These are phyloP conservation scores for Tuta absoluta DNA, from an alignment of 2,888 invertebrate species.

Conservation along the genomic window DNA sequence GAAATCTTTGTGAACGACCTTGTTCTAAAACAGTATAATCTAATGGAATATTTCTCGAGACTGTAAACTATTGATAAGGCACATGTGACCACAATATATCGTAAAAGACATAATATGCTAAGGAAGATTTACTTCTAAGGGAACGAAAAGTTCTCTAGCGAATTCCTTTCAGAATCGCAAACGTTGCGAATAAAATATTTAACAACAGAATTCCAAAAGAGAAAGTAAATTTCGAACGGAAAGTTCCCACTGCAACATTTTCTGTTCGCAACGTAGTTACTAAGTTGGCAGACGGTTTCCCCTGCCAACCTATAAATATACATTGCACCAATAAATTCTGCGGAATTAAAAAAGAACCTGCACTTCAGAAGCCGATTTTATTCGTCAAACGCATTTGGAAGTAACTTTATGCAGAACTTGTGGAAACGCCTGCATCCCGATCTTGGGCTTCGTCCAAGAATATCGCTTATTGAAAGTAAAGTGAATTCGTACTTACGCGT, in stretches of 20 bases:
- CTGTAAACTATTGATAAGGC: not conserved
- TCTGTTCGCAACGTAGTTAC: constrained; percentile 46
- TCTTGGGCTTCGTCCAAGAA: constrained; percentile 60
- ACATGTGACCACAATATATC: not conserved
- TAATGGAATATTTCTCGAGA: not conserved
- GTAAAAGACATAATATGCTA: not conserved
- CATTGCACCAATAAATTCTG: constrained; percentile 54
- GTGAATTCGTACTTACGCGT: not conserved
- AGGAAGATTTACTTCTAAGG: too few relatives aligned
- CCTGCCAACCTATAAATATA: constrained; percentile 54
- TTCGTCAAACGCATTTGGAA: constrained; percentile 60
- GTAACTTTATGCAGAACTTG: constrained; percentile 62
- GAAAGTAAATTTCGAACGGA: constrained; percentile 43
- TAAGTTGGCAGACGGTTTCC: constrained; percentile 54
- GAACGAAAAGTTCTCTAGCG: not conserved
- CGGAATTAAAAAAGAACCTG: constrained; percentile 47
- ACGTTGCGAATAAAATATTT: constrained; percentile 7
- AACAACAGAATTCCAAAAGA: constrained; percentile 31
- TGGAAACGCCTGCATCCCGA: constrained; percentile 58
- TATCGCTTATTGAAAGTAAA: constrained; percentile 37
- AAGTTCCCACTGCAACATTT: constrained; percentile 37
- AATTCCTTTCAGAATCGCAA: not conserved
- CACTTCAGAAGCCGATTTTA: constrained; percentile 48
- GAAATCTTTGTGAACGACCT: not conserved
- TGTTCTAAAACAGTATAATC: not conserved